These are phyloP conservation scores for Drosophila bocqueti DNA, from an alignment of 1,140 invertebrate genomes.

Conservation along the genomic window DNA sequence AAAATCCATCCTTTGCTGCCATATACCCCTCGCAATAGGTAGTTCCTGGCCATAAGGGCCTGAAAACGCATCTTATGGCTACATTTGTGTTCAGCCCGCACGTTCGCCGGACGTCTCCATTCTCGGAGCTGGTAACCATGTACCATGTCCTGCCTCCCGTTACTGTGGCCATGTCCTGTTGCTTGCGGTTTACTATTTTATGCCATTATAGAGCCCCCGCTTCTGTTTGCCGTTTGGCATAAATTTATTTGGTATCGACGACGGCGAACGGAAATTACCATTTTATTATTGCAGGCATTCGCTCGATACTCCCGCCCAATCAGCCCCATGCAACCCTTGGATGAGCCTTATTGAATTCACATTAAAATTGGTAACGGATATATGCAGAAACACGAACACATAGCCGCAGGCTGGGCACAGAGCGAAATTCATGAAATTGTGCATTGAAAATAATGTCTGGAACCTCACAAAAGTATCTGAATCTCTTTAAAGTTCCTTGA, in stretches of 20 bases:
- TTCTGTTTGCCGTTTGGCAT: constrained; percentile 74
- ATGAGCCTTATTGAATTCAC: constrained; percentile 75
- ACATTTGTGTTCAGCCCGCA: constrained; percentile 57
- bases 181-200: constrained; percentile 74
- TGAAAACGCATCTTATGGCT: constrained; percentile 55
- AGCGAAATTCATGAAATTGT: neutral
- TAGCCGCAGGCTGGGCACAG: constrained; percentile 8
- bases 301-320: constrained; percentile 13
- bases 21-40: neutral
- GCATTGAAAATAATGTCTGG: neutral
- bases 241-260: constrained; percentile 67
- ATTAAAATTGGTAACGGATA: constrained; percentile 82
- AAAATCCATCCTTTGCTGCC: neutral
- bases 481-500: neutral
- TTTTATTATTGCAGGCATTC: constrained; percentile 76
- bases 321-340: constrained; percentile 21
- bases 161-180: constrained; percentile 42
- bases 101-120: constrained; percentile 47
- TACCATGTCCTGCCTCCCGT: constrained; percentile 16
- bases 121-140: constrained; percentile 19
- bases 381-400: constrained; percentile 65
- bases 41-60: neutral
- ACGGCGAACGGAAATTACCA: constrained; percentile 74
- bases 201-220: constrained; percentile 64
- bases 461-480: neutral